These are phyloP conservation scores for Aspidiotus rigidus DNA, from an alignment of 2,888 invertebrate species.

Conservation along the genomic window DNA sequence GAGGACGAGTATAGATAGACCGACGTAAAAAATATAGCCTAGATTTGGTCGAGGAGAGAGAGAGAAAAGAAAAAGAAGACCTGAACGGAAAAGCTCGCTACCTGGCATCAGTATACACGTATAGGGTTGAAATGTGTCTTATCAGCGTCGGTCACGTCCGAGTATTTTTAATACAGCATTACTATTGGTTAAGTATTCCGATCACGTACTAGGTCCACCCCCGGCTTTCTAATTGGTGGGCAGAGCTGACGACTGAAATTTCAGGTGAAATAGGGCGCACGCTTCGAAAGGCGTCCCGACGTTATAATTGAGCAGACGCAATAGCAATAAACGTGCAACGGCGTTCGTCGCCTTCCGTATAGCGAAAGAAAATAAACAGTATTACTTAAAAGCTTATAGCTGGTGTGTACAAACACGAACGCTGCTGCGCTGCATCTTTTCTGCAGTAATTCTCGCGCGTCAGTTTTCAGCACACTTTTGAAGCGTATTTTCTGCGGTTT, in stretches of 20 bases:
- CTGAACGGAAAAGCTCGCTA: conserved; percentile 8
- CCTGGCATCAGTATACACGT: neutral
- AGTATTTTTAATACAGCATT: conserved; percentile 31
- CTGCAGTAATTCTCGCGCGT: too few relatives aligned
- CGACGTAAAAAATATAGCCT: neutral
- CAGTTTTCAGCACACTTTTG: too few relatives aligned
- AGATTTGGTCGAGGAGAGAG: neutral
- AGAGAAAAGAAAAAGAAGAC: conserved; percentile 13
- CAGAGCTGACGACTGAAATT: conserved; percentile 28
- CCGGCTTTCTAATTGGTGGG: conserved; percentile 34
- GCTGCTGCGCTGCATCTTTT: too few relatives aligned
- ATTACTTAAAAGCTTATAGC: too few relatives aligned
- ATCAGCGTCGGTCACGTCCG: conserved; percentile 29
- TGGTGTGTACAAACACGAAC: too few relatives aligned
- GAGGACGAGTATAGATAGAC: neutral
- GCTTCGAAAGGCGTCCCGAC: conserved; percentile 32
- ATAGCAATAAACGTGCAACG: conserved; percentile 20
- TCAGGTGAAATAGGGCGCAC: conserved; percentile 33
- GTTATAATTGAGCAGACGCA: conserved; percentile 33
- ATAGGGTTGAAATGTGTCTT: conserved; percentile 21
- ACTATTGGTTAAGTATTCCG: conserved; percentile 33
- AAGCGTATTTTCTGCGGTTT: too few relatives aligned
- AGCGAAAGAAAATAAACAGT: too few relatives aligned
- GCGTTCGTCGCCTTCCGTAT: too few relatives aligned
- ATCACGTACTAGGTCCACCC: conserved; percentile 32